Evolutionary conservation across 2,113 vertebrate species (phyloP), one percentile per base, ranked within the genome.

Genomic region (Nycticorax nycticorax): DNA sequence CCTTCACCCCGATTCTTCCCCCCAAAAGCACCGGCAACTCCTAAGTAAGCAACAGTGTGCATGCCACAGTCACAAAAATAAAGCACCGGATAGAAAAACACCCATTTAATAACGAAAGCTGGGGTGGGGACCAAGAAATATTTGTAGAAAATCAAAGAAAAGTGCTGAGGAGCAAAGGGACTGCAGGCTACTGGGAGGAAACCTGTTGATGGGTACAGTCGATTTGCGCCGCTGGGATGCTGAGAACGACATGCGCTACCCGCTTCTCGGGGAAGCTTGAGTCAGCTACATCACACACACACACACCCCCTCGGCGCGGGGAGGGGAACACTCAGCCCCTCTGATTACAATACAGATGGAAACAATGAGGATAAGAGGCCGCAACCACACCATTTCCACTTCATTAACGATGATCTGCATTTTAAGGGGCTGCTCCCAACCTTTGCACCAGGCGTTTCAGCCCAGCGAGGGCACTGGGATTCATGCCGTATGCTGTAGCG

Each of bases 251-350:
- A 37, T 0, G 0, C 0, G 1, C 39, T 39, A 12, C 50, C 32
- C 2, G 6, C 50, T 47, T 26, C 90, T 62, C 52, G 0, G 4
- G 47, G 60, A 78, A 57, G 67, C 39, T 10, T 0, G 0, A 57
- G 75, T 13, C 41, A 9, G 52, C 64, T 50, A 52, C 5, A 3
- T 8, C 60, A 37, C n/a, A n/a, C n/a, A n/a, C n/a, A n/a, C n/a
- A n/a, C n/a, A n/a, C n/a, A n/a, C n/a, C n/a, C 8, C 11, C 39
- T 33, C 0, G 0, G 8, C 3, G 47, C 0, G 1, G n/a, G 53
- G 35, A 85, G 48, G 13, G 41, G 33, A 37, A 57, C 22, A 10
- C 45, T 20, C 18, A 33, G 77, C 41, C 47, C 56, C 56, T 63
- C 37, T 15, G 23, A 37, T 5, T 47, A 21, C 60, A 56, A 39